phyloP scores from a whole-genome alignment of 2,888 invertebrate genomes.

The Apodemia duryi region DNA sequence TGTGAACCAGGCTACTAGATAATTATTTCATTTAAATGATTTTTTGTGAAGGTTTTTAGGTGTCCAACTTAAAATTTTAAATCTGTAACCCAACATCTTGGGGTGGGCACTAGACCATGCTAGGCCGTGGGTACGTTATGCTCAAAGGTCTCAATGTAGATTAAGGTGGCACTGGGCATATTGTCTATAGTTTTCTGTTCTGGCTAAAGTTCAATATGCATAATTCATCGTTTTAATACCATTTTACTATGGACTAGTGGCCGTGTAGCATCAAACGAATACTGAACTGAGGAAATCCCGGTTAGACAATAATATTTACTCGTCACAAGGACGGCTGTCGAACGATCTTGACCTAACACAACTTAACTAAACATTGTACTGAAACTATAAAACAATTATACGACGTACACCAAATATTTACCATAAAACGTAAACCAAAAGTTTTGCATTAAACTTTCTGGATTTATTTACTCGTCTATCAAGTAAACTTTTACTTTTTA shows the following conservation, averaged over 20 bases:
- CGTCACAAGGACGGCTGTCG: conserved; percentile 77
- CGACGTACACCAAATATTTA: conserved; percentile 78
- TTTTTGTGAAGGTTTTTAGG: no score
- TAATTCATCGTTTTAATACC: neutral
- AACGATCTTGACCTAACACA: conserved; percentile 78
- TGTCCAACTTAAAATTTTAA: no score
- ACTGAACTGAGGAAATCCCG: conserved; percentile 73
- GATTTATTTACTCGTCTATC: conserved; percentile 67
- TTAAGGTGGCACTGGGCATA: no score
- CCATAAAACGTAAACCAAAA: conserved; percentile 79
- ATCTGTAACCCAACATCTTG: no score
- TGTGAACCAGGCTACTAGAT: no score
- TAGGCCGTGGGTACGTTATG: no score
- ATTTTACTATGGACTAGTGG: neutral
- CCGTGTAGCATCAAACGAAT: conserved; percentile 48
- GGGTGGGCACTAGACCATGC: no score
- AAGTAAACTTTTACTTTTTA: conserved; percentile 46
- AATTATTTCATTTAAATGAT: no score
- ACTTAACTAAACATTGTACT: conserved; percentile 78
- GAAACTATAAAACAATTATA: conserved; percentile 77
- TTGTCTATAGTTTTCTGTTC: no score
- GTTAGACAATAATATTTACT: conserved; percentile 78
- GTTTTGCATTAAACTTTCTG: conserved; percentile 75
- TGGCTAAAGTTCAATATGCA: no score
- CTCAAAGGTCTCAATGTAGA: no score